These are phyloP conservation scores for Sander lucioperca DNA, from an alignment of 2,113 vertebrate species.

Conservation along the genomic window DNA sequence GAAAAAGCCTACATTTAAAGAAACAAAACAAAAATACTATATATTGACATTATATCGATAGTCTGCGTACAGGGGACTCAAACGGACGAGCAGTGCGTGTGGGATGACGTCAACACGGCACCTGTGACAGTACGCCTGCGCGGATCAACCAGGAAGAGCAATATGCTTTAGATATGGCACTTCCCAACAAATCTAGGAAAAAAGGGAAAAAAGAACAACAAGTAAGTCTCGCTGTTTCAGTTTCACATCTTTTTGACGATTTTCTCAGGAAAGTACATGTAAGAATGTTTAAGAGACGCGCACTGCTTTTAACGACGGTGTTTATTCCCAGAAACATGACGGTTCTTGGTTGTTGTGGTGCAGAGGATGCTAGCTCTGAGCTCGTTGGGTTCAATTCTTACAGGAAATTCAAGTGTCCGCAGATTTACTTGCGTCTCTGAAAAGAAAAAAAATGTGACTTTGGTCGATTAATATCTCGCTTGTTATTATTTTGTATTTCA, in stretches of 20 bases:
- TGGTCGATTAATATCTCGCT: not conserved
- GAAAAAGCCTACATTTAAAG: no score
- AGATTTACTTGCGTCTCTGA: no score
- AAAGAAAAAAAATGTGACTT: not conserved
- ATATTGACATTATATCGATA: not conserved
- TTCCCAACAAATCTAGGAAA: not conserved
- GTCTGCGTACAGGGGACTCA: not conserved
- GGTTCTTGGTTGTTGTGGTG: not conserved
- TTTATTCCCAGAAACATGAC: not conserved
- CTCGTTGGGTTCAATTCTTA: no score
- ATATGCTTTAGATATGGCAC: not conserved
- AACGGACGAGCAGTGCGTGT: not conserved
- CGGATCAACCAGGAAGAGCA: constrained; percentile 28
- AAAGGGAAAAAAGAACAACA: not conserved
- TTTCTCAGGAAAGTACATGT: accelerated
- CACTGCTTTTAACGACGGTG: not conserved
- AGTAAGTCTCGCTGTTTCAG: not conserved
- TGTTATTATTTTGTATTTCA: not conserved
- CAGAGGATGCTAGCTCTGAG: not conserved
- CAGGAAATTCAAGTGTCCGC: not conserved
- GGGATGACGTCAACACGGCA: constrained; percentile 2
- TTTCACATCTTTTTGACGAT: not conserved
- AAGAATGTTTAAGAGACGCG: not conserved
- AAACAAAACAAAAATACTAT: no score
- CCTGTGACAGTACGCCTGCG: constrained; percentile 28